These are phyloP conservation scores for Drosophila pectinifera DNA, from an alignment of 1,140 invertebrate species.

Conservation along the genomic window DNA sequence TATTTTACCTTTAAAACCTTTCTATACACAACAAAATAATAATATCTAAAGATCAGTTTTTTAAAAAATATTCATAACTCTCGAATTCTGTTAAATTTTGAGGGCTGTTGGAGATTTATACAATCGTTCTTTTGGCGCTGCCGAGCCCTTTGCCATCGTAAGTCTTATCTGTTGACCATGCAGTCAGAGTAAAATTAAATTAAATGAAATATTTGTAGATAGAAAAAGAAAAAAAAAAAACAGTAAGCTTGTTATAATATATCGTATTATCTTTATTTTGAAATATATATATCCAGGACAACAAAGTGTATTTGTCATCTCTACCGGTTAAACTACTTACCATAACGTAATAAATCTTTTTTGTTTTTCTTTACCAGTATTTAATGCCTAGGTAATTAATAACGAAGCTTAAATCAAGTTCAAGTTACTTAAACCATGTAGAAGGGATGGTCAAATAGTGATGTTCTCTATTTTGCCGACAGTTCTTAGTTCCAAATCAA, in stretches of 20 bases:
- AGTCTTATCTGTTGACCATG: conserved; percentile 71
- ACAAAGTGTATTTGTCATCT: conserved; percentile 50
- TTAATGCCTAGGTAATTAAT: conserved; percentile 42
- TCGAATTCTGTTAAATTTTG: conserved; percentile 72
- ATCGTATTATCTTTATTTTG: conserved; percentile 45
- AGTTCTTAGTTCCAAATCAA: conserved; percentile 25
- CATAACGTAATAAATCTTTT: conserved; percentile 42
- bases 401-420: conserved; percentile 41
- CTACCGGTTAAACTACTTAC: conserved; percentile 39
- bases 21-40: conserved; percentile 15
- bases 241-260: conserved; percentile 52
- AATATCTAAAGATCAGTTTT: conserved; percentile 16
- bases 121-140: conserved; percentile 84
- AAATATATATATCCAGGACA: conserved; percentile 41
- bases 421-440: conserved; percentile 22
- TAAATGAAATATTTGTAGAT: conserved; percentile 48
- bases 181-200: conserved; percentile 44
- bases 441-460: conserved; percentile 44
- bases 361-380: conserved; percentile 43
- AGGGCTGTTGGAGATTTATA: conserved; percentile 84
- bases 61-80: conserved; percentile 46
- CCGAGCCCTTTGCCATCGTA: conserved; percentile 83
- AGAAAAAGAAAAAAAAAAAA: conserved; percentile 16
- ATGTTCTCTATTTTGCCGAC: conserved; percentile 11
- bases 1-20: neutral